phyloP scores from a whole-genome alignment of 2,888 invertebrate genomes.

The Hipparchia sbordonii region DNA sequence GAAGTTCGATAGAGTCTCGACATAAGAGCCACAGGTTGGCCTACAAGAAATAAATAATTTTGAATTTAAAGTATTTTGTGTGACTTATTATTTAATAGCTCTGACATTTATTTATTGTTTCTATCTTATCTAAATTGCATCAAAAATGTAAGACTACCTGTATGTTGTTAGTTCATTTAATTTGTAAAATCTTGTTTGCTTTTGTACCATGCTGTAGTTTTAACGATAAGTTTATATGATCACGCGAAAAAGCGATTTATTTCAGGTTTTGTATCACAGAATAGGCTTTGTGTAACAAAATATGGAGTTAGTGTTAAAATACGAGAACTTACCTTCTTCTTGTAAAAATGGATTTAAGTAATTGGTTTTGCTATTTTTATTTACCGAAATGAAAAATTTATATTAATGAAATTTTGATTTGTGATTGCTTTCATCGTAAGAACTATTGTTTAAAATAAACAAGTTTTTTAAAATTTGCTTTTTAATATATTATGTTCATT shows the following conservation, averaged over 20 bases:
- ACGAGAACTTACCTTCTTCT: background rate
- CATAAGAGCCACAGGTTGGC: too few relatives aligned
- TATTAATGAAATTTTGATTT: too few relatives aligned
- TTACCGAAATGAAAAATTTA: background rate
- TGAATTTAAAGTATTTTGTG: too few relatives aligned
- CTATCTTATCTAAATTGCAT: background rate
- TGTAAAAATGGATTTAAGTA: background rate
- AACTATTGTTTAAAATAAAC: too few relatives aligned
- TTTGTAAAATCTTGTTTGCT: slow-evolving; percentile 10
- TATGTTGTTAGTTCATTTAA: background rate
- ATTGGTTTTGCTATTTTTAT: background rate
- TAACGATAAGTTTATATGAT: slow-evolving; percentile 19
- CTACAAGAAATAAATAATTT: too few relatives aligned
- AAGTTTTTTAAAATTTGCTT: too few relatives aligned
- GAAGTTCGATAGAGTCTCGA: too few relatives aligned
- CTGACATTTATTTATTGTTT: background rate
- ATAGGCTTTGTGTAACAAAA: slow-evolving; percentile 12
- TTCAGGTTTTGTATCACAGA: slow-evolving; percentile 6
- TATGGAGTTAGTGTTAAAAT: background rate
- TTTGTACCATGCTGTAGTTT: slow-evolving; percentile 16
- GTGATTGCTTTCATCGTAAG: too few relatives aligned
- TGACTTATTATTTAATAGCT: too few relatives aligned
- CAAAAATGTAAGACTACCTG: background rate
- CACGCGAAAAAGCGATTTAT: slow-evolving; percentile 33
- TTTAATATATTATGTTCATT: too few relatives aligned